Evolutionary conservation across 2,888 invertebrate genomes (phyloP).

Genomic region (Argyresthia albistria): DNA sequence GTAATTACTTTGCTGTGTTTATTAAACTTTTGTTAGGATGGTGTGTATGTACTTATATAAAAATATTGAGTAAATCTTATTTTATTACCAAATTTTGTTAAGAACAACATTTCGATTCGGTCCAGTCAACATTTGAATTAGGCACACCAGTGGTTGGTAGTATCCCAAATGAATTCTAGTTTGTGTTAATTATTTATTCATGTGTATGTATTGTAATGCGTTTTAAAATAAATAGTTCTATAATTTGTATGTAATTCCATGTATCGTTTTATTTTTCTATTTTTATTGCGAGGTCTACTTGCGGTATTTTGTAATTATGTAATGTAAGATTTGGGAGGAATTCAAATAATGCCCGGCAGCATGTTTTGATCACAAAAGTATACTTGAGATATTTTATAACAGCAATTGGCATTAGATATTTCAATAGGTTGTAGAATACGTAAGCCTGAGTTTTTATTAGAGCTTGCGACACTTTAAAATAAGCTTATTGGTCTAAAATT

Average conservation of each 20-base stretch:
- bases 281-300: constrained; percentile 21
- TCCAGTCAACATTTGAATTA: too few species aligned
- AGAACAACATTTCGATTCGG: too few species aligned
- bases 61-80: too few species aligned
- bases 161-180: too few species aligned
- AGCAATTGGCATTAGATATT: background rate
- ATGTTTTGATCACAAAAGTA: background rate
- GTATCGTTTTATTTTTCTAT: constrained; percentile 26
- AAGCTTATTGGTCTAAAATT: background rate
- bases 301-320: background rate
- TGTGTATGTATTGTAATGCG: background rate
- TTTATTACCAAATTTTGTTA: too few species aligned
- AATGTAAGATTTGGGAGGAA: too few species aligned
- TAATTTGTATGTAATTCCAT: constrained; percentile 28
- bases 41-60: background rate
- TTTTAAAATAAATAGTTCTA: background rate
- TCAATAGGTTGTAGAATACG: background rate
- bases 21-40: too few species aligned
- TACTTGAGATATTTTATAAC: background rate
- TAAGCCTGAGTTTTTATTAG: background rate
- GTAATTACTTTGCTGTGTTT: constrained; percentile 17
- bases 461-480: background rate
- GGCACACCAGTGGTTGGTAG: too few species aligned
- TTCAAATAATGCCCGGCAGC: background rate
- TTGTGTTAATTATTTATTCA: too few species aligned